phyloP scores from a whole-genome alignment of 2,888 invertebrate species.

The Cataglyphis cursor region DNA sequence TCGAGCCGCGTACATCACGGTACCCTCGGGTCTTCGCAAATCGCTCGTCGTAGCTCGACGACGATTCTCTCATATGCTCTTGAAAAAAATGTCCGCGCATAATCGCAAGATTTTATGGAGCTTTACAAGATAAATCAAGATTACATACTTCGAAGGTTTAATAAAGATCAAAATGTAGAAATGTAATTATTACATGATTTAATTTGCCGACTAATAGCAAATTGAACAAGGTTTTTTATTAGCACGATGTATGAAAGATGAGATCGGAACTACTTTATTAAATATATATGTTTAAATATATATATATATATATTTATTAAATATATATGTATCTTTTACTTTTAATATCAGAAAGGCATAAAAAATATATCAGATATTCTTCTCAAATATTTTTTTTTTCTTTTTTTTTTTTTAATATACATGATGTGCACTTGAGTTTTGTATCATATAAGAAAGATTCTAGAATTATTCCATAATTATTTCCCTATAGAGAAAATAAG shows the following conservation, averaged over 20 bases:
- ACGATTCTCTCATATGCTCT: neutral
- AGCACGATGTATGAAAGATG: neutral
- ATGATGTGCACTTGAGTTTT: neutral
- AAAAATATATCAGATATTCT: neutral
- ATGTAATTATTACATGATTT: conserved; percentile 16
- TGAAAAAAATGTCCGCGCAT: conserved; percentile 17
- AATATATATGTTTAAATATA: no score
- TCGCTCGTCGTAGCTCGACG: conserved; percentile 6
- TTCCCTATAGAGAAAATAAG: neutral
- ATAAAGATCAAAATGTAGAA: conserved; percentile 6
- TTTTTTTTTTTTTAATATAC: neutral
- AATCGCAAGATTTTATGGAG: conserved; percentile 27
- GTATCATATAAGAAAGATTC: neutral
- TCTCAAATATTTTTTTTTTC: neutral
- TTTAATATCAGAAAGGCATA: neutral
- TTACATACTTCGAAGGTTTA: conserved; percentile 15
- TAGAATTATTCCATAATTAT: neutral
- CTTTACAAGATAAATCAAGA: conserved; percentile 3
- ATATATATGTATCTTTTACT: neutral
- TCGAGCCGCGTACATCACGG: conserved; percentile 52
- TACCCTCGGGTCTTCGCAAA: conserved; percentile 37
- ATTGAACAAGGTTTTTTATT: neutral
- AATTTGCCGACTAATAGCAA: neutral
- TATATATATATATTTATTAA: no score
- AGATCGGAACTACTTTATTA: neutral